Base-by-base conservation (phyloP, 2,797 vertebrate genomes). In the Diceros bicornis region DNA sequence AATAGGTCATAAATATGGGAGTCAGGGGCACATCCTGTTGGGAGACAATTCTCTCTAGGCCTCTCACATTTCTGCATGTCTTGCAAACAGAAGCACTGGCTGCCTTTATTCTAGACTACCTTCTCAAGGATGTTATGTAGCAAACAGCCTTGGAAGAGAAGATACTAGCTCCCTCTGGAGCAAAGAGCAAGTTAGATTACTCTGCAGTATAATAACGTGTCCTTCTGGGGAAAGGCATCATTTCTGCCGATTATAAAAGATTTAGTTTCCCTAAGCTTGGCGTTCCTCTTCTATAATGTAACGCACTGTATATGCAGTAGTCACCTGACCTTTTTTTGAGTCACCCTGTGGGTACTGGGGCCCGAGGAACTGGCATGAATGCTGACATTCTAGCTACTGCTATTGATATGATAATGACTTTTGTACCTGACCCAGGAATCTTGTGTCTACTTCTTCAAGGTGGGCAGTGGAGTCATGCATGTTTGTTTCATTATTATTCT, bases 401-500 rank as follows among this genome's bases (percentile, higher is more conserved):
- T 41, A n/a, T 32, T 78, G 12, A 62, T 23, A 11, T 41, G 41
- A 74, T 50, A 47, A 86, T 61, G 12, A 72, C 27, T 6, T 34
- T 50, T 61, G n/a, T 81, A 18, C 34, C 14, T 20, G 29, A 87
- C n/a, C 17, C 7, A 14, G 27, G 44, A 85, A 59, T 57, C 20
- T 17, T 16, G 4, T 57, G 29, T 50, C 21, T 74, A 74, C 29
- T 91, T 79, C 55, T 88, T 61, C 34, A 68, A 69, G 25, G 52
- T 68, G 37, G 1, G 17, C 55, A 29, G 41, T 44, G 11, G n/a
- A 55, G 7, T 21, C 78, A 75, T 21, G 23, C 5, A 50, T 27
- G 6, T 71, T 91, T 90, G n/a, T 69, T 85, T 71, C 37, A 91
- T 69, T 78, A 84, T 52, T 64, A 93, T 57, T 92, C 61, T 69